phyloP scores from a whole-genome alignment of 2,113 vertebrate species.

The Macrotus californicus region DNA sequence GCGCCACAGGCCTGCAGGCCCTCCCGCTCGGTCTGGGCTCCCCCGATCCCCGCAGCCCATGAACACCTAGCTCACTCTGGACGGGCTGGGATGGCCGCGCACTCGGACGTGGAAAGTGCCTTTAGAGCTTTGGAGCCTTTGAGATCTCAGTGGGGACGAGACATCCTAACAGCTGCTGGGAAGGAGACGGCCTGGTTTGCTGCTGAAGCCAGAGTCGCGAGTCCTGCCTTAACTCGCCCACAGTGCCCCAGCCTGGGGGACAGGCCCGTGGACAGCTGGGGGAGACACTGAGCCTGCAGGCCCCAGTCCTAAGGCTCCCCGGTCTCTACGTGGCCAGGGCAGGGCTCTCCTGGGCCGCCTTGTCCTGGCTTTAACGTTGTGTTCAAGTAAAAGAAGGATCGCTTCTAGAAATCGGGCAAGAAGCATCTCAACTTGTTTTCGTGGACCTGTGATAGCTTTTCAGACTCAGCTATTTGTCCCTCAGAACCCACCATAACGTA shows the following conservation, averaged over 20 bases:
- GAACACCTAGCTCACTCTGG: not conserved
- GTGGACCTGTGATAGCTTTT: not conserved
- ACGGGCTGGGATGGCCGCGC: not conserved
- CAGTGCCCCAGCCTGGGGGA: not conserved
- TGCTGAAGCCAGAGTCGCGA: not conserved
- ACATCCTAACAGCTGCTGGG: not conserved
- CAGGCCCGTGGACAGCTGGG: no score
- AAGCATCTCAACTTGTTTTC: not conserved
- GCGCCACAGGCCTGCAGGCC: not conserved
- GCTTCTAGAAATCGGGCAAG: not conserved
- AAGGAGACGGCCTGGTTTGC: not conserved
- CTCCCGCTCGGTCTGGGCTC: not conserved
- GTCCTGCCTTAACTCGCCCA: not conserved
- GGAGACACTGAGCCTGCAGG: not conserved
- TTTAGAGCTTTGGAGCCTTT: not conserved
- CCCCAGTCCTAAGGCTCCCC: no score
- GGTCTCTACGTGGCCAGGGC: not conserved
- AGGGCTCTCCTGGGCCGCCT: not conserved
- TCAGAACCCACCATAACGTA: not conserved
- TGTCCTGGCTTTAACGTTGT: not conserved
- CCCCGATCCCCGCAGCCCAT: not conserved
- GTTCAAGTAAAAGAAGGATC: not conserved
- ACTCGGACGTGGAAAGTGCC: not conserved
- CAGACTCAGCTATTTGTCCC: not conserved
- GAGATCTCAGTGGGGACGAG: not conserved